A percentile compares a stretch with the other conserved stretches of the same genome.
These are phyloP conservation scores for Coenonympha arcania DNA, from an alignment of 2,888 invertebrate species.

Conservation along the genomic window DNA sequence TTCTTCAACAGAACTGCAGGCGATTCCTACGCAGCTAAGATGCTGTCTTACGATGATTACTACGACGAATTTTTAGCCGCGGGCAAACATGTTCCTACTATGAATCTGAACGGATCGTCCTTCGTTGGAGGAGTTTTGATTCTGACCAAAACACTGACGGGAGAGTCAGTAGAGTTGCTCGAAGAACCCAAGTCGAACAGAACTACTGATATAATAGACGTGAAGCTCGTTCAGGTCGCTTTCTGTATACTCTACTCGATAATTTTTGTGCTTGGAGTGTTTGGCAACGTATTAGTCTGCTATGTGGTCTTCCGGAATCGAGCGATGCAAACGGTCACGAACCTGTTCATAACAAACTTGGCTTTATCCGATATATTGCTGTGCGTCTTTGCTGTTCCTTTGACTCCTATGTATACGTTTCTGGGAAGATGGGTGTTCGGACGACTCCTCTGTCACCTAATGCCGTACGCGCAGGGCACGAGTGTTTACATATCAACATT, in stretches of 20 bases:
- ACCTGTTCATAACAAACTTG: conserved; percentile 91
- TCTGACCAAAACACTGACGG: conserved; percentile 60
- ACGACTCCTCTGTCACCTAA: conserved; percentile 84
- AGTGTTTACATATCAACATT: conserved; percentile 93
- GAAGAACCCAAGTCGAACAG: conserved; percentile 61
- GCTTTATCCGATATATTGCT: conserved; percentile 90
- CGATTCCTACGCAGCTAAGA: conserved; percentile 34
- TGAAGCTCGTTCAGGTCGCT: conserved; percentile 79
- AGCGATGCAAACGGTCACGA: conserved; percentile 94
- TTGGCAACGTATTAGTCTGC: conserved; percentile 87
- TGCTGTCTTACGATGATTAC: conserved; percentile 41
- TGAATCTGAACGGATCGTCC: conserved; percentile 53
- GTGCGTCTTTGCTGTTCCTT: conserved; percentile 88
- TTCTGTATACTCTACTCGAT: conserved; percentile 84
- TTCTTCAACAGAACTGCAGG: neutral
- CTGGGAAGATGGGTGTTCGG: conserved; percentile 90
- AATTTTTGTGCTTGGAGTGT: conserved; percentile 86
- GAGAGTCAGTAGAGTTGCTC: conserved; percentile 60
- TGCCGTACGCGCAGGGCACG: conserved; percentile 89
- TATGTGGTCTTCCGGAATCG: conserved; percentile 88
- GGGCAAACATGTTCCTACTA: conserved; percentile 46
- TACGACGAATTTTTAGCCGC: conserved; percentile 37
- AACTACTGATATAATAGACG: conserved; percentile 76
- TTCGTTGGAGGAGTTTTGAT: conserved; percentile 54
- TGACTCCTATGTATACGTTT: conserved; percentile 91